Conservation (phyloP, 2,797 vertebrate genomes). For the Clarias platycephalus region DNA sequence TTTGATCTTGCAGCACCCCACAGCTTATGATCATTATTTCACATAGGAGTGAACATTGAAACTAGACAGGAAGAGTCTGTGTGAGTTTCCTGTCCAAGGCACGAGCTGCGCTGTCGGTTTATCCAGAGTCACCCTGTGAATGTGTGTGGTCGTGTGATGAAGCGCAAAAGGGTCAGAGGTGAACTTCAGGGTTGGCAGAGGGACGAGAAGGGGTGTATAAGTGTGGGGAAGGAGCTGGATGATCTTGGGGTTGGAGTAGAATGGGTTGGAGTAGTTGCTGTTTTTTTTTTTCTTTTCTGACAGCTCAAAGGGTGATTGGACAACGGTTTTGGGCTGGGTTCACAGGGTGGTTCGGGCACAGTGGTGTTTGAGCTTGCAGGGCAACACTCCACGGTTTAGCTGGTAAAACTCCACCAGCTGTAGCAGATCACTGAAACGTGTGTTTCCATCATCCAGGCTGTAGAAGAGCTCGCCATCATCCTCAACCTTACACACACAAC, state of each 20-base stretch:
- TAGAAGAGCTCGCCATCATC: slow-evolving; percentile 88
- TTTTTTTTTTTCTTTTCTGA: neutral
- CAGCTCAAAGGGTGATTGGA: neutral
- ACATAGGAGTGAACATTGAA: slow-evolving; percentile 41
- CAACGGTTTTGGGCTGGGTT: slow-evolving; percentile 51
- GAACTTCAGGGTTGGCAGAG: neutral
- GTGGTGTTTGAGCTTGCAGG: slow-evolving; percentile 94
- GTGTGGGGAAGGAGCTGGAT: slow-evolving; percentile 20
- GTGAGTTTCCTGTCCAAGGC: slow-evolving; percentile 67
- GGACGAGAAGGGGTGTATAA: neutral
- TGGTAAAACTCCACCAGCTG: slow-evolving; percentile 98
- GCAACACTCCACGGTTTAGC: slow-evolving; percentile 91
- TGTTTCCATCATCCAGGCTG: slow-evolving; percentile 92
- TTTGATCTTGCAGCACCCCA: slow-evolving; percentile 38
- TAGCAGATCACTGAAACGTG: slow-evolving; percentile 92
- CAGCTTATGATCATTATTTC: slow-evolving; percentile 29
- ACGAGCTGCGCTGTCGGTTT: slow-evolving; percentile 57
- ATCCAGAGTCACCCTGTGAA: slow-evolving; percentile 56
- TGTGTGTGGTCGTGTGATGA: slow-evolving; percentile 28
- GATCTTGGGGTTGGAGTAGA: slow-evolving; percentile 26
- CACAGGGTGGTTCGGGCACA: slow-evolving; percentile 87
- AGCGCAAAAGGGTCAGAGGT: slow-evolving; percentile 10
- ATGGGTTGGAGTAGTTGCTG: neutral
- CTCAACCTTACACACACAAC: slow-evolving; percentile 77
- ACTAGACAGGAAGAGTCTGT: slow-evolving; percentile 51